phyloP scores from a whole-genome alignment of 2,113 vertebrate genomes.

The Glaucidium brasilianum region DNA sequence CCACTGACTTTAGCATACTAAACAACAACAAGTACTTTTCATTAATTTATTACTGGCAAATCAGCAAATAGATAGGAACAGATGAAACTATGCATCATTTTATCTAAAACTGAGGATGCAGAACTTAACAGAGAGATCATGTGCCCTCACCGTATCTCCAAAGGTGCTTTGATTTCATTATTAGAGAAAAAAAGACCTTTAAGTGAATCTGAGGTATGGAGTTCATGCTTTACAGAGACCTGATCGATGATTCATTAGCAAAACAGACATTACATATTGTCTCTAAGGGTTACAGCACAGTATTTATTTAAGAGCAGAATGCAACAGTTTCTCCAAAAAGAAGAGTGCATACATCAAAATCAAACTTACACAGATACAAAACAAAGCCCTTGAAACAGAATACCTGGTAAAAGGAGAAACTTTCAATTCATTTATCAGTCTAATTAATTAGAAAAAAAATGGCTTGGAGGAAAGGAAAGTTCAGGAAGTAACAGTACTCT shows the following conservation, averaged over 20 bases:
- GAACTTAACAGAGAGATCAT: neutral
- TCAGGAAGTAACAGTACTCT: neutral
- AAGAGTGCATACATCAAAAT: neutral
- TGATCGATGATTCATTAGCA: neutral
- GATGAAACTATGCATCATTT: neutral
- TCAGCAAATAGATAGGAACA: neutral
- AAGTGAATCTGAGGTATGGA: neutral
- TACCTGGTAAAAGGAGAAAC: neutral
- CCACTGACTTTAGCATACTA: neutral
- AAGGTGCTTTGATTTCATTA: neutral
- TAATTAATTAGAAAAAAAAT: neutral
- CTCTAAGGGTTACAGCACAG: slow-evolving; percentile 12
- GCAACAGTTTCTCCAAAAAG: neutral
- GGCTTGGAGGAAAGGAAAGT: neutral
- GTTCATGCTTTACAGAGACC: neutral
- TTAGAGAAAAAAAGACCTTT: neutral
- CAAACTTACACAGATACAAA: neutral
- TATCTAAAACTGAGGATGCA: neutral
- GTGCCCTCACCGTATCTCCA: neutral
- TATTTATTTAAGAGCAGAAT: slow-evolving; percentile 24
- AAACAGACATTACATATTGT: neutral
- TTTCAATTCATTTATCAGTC: neutral
- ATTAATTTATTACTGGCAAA: neutral
- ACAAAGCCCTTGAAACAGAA: slow-evolving; percentile 24
- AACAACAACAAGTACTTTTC: neutral